These are phyloP conservation scores for Myiagra hebetior DNA, from an alignment of 2,113 vertebrate genomes.

Conservation along the genomic window DNA sequence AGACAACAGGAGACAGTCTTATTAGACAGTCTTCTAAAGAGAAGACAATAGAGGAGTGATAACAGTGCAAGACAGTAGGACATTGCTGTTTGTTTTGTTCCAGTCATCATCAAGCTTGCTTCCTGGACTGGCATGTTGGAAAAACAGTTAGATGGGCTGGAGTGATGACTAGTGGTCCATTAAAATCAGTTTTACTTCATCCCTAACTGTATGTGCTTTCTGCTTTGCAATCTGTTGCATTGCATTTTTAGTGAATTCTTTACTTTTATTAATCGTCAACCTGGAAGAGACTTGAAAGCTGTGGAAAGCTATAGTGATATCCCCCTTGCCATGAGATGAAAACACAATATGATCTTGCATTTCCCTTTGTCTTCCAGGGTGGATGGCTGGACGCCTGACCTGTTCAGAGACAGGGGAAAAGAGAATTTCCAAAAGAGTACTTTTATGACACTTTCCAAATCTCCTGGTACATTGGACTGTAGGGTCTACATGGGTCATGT, in stretches of 20 bases:
- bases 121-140: background rate
- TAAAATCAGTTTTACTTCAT: constrained; percentile 1
- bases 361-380: background rate
- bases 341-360: background rate
- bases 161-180: background rate
- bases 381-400: background rate
- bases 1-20: background rate
- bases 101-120: background rate
- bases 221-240: background rate
- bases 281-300: background rate
- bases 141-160: background rate
- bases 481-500: background rate
- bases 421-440: background rate
- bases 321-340: background rate
- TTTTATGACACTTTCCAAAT: background rate
- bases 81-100: background rate
- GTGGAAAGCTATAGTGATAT: background rate
- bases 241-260: background rate
- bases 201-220: background rate
- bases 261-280: background rate
- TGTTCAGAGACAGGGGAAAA: background rate
- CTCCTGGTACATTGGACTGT: background rate
- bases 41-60: background rate
- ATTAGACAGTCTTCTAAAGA: background rate
- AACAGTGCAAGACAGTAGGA: background rate